Evolutionary conservation across 2,888 invertebrate species (phyloP).

Genomic region (Eumerus sabulonum): DNA sequence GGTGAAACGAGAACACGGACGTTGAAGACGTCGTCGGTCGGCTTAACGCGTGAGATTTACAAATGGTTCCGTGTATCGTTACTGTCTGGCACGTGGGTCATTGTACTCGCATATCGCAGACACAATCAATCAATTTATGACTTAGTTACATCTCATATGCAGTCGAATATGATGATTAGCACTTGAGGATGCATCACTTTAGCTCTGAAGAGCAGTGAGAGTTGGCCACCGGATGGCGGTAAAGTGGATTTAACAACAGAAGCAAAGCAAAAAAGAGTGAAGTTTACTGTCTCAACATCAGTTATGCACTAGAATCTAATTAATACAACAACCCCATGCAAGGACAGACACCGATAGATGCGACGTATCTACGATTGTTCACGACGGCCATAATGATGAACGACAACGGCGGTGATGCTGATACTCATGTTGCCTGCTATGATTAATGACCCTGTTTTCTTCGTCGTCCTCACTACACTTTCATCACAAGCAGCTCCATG

Average conservation of each 20-base stretch:
- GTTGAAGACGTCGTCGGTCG: constrained; percentile 2
- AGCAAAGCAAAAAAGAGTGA: no score
- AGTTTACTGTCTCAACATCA: constrained; percentile 45
- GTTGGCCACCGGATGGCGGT: constrained; percentile 27
- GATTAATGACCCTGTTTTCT: constrained; percentile 53
- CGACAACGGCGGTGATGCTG: background rate
- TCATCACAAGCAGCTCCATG: constrained; percentile 18
- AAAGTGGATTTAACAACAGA: constrained; percentile 26
- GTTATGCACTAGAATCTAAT: constrained; percentile 43
- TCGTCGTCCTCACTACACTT: constrained; percentile 30
- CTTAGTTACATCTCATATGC: no score
- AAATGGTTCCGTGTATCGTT: background rate
- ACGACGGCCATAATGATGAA: background rate
- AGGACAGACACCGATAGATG: constrained; percentile 6
- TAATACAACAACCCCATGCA: constrained; percentile 41
- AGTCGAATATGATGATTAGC: no score
- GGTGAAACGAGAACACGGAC: no score
- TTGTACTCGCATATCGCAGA: no score
- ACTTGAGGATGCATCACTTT: background rate
- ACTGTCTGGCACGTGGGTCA: constrained; percentile 5
- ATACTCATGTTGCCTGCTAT: constrained; percentile 32
- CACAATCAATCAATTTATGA: no score
- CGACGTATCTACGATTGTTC: background rate
- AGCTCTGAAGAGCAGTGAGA: no score
- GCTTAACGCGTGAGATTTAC: constrained; percentile 10